A percentile compares a stretch with the other conserved stretches of the same genome.
Evolutionary conservation across 1,140 invertebrate genomes (phyloP).

Genomic region (Drusus annulatus): DNA sequence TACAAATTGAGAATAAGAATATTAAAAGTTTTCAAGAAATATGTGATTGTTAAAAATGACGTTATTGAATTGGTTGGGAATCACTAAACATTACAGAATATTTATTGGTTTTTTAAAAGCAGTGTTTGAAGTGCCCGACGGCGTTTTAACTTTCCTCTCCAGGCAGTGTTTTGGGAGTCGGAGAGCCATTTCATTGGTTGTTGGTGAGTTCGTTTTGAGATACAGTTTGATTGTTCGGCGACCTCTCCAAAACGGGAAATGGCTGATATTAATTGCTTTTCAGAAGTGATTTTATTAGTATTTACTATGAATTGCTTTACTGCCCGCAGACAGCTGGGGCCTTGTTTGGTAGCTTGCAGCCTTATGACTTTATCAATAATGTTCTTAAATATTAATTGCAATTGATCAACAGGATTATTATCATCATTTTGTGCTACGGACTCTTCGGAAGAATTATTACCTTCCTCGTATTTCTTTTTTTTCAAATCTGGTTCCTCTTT

Average conservation of each 20-base stretch:
- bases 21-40: no score
- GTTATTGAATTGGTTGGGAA: no score
- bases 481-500: not conserved
- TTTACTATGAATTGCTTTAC: slow-evolving; percentile 21
- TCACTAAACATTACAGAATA: not conserved
- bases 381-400: slow-evolving; percentile 34
- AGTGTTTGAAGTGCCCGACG: not conserved
- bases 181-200: no score
- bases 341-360: not conserved
- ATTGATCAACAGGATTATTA: slow-evolving; percentile 1
- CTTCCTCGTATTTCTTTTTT: not conserved
- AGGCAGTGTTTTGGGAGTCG: not conserved
- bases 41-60: no score
- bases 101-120: not conserved
- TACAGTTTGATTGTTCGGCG: not conserved
- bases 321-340: not conserved
- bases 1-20: no score
- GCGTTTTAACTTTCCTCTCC: not conserved
- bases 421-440: no score
- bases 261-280: slow-evolving; percentile 12
- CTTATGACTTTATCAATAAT: slow-evolving; percentile 16
- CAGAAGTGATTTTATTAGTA: slow-evolving; percentile 18
- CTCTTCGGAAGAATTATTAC: no score
- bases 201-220: not conserved
- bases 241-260: not conserved